A percentile compares a stretch with the other conserved stretches of the same genome.
Conservation (phyloP, 2,797 vertebrate species). For the Chelon auratus region DNA sequence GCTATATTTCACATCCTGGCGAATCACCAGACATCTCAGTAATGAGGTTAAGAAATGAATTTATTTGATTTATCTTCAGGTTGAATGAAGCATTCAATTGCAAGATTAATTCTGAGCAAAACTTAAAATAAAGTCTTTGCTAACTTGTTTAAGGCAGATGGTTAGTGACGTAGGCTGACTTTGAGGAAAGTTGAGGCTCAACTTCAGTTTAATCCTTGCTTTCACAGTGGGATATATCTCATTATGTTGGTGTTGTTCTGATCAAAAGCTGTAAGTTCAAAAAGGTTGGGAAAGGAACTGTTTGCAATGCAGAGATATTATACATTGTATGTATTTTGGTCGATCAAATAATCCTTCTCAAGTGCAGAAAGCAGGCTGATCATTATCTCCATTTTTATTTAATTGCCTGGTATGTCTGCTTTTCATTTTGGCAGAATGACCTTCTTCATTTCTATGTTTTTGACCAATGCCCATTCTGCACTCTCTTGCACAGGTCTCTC, state of each 20-base stretch:
- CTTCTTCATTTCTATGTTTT: background rate
- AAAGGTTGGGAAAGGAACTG: background rate
- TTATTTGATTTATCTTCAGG: slow-evolving; percentile 64
- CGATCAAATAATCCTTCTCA: too few species aligned
- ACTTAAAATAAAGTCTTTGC: slow-evolving; percentile 24
- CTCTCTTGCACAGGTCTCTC: too few species aligned
- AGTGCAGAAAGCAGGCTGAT: too few species aligned
- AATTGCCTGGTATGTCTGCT: background rate
- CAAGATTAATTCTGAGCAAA: slow-evolving; percentile 43
- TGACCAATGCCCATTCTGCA: too few species aligned
- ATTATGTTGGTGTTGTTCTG: background rate
- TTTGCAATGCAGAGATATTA: background rate
- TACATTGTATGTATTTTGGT: too few species aligned
- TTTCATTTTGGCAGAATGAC: background rate
- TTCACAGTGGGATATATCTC: background rate
- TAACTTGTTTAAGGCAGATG: slow-evolving; percentile 15
- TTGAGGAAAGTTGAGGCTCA: background rate
- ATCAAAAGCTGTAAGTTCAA: background rate
- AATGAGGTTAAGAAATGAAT: slow-evolving; percentile 64
- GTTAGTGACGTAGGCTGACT: slow-evolving; percentile 19
- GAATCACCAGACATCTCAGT: slow-evolving; percentile 43
- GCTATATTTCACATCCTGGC: slow-evolving; percentile 59
- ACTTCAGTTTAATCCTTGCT: background rate
- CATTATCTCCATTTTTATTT: background rate
- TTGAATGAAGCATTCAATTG: slow-evolving; percentile 51